Evolutionary conservation across 2,113 vertebrate species (phyloP).

Genomic region (Bungarus multicinctus): DNA sequence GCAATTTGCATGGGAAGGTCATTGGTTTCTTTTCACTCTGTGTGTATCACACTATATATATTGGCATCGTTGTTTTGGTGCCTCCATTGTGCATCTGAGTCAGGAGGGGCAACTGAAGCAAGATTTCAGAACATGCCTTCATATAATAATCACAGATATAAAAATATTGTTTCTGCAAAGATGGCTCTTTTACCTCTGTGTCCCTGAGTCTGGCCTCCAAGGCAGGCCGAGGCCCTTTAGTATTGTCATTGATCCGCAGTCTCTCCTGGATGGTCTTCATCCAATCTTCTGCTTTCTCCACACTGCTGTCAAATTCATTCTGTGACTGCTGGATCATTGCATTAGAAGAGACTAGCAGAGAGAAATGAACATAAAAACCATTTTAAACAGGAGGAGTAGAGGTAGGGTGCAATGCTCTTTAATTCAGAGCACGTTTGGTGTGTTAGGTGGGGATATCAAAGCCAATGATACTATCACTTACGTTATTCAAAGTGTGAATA

Average conservation of each 20-base stretch:
- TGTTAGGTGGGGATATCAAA: background rate
- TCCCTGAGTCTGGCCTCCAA: slow-evolving; percentile 87
- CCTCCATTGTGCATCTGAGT: background rate
- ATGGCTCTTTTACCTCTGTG: slow-evolving; percentile 79
- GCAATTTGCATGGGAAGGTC: background rate
- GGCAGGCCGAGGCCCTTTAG: slow-evolving; percentile 82
- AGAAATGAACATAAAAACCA: slow-evolving; percentile 3
- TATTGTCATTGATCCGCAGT: slow-evolving; percentile 85
- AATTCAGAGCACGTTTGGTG: background rate
- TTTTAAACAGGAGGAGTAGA: slow-evolving; percentile 3
- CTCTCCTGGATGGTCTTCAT: slow-evolving; percentile 84
- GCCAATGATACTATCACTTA: background rate
- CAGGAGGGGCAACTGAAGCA: background rate
- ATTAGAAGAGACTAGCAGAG: slow-evolving; percentile 49
- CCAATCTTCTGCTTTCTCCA: slow-evolving; percentile 83
- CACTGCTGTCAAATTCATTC: slow-evolving; percentile 80
- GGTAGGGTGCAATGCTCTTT: background rate
- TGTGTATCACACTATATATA: background rate
- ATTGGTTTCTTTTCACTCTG: background rate
- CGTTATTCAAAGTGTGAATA: background rate
- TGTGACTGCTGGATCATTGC: slow-evolving; percentile 87
- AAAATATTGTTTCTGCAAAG: background rate
- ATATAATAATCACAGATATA: background rate
- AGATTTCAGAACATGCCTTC: background rate
- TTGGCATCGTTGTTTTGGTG: background rate